phyloP scores from a whole-genome alignment of 2,888 invertebrate genomes.

The Euspilapteryx auroguttella region DNA sequence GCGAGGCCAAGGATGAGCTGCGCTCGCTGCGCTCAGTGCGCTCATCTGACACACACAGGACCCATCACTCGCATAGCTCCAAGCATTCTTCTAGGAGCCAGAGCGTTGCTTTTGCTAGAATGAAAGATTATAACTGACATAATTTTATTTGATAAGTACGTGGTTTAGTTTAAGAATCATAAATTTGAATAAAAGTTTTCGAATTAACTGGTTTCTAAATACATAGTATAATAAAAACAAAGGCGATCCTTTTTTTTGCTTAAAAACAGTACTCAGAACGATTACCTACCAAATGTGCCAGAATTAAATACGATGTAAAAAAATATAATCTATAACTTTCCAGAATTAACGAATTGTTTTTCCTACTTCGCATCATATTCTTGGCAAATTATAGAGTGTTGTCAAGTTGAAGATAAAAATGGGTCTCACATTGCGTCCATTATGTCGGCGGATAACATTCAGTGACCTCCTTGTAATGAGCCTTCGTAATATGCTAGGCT shows the following conservation, averaged over 20 bases:
- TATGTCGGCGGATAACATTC: slow-evolving; percentile 8
- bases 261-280: too few relatives aligned
- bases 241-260: too few relatives aligned
- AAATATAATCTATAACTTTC: background rate
- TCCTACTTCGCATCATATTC: slow-evolving; percentile 7
- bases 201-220: too few relatives aligned
- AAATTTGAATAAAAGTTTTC: too few relatives aligned
- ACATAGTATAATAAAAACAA: too few relatives aligned
- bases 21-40: slow-evolving; percentile 27
- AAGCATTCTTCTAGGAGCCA: slow-evolving; percentile 34
- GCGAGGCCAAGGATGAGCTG: slow-evolving; percentile 37
- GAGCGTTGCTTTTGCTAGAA: slow-evolving; percentile 36
- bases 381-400: too few relatives aligned
- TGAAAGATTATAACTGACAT: slow-evolving; percentile 23
- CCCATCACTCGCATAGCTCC: slow-evolving; percentile 35
- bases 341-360: slow-evolving; percentile 10
- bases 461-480: too few relatives aligned
- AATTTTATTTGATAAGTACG: slow-evolving; percentile 1
- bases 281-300: too few relatives aligned
- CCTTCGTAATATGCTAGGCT: too few relatives aligned
- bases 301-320: too few relatives aligned
- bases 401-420: slow-evolving; percentile 11
- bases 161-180: background rate
- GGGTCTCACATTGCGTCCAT: slow-evolving; percentile 9
- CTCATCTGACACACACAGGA: slow-evolving; percentile 27